These are phyloP conservation scores for Crenichthys baileyi DNA, from an alignment of 2,797 vertebrate species.

Conservation along the genomic window DNA sequence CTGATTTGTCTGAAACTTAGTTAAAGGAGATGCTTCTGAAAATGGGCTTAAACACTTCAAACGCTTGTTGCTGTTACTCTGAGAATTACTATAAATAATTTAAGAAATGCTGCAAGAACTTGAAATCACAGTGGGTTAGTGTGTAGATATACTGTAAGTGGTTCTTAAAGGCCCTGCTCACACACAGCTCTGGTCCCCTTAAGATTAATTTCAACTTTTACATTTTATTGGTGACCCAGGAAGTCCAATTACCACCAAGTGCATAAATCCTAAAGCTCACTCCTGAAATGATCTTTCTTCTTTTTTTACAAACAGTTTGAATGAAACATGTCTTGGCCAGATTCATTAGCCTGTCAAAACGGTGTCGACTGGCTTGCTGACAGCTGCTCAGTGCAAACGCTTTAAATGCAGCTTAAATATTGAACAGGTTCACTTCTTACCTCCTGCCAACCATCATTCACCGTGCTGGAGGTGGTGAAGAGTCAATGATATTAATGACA, in stretches of 20 bases:
- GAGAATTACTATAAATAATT: not conserved
- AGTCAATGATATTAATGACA: conserved; percentile 72
- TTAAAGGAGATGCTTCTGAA: too few relatives aligned
- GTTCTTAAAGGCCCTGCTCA: not conserved
- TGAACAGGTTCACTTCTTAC: conserved; percentile 56
- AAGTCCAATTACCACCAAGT: conserved; percentile 33
- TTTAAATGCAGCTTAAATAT: conserved; percentile 71
- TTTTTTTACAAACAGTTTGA: conserved; percentile 40
- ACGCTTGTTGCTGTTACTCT: not conserved
- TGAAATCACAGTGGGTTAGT: not conserved
- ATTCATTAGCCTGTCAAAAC: conserved; percentile 67
- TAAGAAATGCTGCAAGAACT: not conserved
- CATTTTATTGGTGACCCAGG: conserved; percentile 7
- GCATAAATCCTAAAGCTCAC: conserved; percentile 26
- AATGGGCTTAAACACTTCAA: too few relatives aligned
- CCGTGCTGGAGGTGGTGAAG: conserved; percentile 51
- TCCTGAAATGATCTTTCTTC: conserved; percentile 14
- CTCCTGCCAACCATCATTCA: conserved; percentile 49
- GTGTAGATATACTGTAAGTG: not conserved
- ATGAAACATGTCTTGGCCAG: conserved; percentile 28
- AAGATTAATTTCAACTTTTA: conserved; percentile 6
- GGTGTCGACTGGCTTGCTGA: conserved; percentile 38
- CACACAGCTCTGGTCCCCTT: not conserved
- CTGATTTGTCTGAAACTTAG: too few relatives aligned
- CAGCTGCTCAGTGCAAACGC: conserved; percentile 63